A percentile compares a stretch with the other conserved stretches of the same genome.
Conservation (phyloP, 2,113 vertebrate species). For the Pipa parva region DNA sequence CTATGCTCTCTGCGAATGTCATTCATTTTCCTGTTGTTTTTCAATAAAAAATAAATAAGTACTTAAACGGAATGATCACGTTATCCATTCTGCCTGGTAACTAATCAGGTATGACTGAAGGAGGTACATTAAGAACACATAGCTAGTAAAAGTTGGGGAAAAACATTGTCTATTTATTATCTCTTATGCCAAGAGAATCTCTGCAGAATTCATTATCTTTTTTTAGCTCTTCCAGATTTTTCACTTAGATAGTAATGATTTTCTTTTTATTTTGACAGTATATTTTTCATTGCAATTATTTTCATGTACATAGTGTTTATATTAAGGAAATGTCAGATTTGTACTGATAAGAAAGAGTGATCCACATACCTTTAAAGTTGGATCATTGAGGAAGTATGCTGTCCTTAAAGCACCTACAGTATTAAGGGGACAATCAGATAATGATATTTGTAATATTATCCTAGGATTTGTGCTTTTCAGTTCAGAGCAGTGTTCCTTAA, state of each 20-base stretch:
- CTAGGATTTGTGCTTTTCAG: background rate
- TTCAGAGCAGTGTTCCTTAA: background rate
- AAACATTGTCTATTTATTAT: slow-evolving; percentile 4
- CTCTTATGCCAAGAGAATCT: slow-evolving; percentile 28
- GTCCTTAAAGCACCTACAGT: slow-evolving; percentile 9
- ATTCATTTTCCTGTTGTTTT: slow-evolving; percentile 1
- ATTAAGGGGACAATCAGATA: background rate
- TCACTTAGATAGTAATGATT: slow-evolving; percentile 21
- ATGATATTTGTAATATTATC: background rate
- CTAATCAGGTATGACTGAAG: slow-evolving; percentile 31
- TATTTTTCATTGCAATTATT: slow-evolving; percentile 27
- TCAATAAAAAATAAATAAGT: slow-evolving; percentile 12
- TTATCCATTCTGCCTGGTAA: slow-evolving; percentile 25
- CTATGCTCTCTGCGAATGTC: slow-evolving; percentile 4
- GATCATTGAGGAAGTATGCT: background rate
- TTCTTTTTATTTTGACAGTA: slow-evolving; percentile 26
- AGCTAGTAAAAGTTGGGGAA: background rate
- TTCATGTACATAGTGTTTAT: background rate
- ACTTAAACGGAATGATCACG: slow-evolving; percentile 5
- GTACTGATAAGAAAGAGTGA: background rate
- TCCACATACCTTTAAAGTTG: background rate
- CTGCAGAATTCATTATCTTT: slow-evolving; percentile 37
- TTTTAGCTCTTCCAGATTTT: slow-evolving; percentile 27
- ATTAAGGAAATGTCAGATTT: slow-evolving; percentile 4
- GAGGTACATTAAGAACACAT: slow-evolving; percentile 20